phyloP scores from a whole-genome alignment of 2,888 invertebrate genomes.

The Lomographa bimaculata region DNA sequence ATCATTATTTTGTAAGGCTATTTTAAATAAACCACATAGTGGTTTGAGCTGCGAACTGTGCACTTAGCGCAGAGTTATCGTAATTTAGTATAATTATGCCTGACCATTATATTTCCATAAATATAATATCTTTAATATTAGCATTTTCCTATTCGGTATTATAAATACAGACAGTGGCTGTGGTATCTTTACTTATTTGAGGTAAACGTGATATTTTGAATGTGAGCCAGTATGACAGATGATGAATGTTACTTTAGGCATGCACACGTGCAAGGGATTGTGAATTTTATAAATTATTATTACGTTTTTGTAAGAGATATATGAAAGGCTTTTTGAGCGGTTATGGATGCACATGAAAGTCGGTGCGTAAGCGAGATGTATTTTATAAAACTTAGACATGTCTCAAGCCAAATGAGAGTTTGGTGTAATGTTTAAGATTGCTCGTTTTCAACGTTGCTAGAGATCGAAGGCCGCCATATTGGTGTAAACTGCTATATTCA shows the following conservation, averaged over 20 bases:
- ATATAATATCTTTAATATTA: conserved; percentile 58
- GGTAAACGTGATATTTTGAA: conserved; percentile 66
- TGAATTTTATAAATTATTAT: conserved; percentile 81
- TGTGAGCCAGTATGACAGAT: conserved; percentile 59
- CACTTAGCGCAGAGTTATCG: conserved; percentile 68
- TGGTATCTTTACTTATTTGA: conserved; percentile 82
- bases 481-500: conserved; percentile 67
- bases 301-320: conserved; percentile 74
- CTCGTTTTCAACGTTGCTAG: conserved; percentile 58
- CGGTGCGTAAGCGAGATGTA: conserved; percentile 62
- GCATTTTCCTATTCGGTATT: conserved; percentile 84
- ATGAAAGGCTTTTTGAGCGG: conserved; percentile 60
- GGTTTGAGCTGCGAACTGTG: conserved; percentile 53
- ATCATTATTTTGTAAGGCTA: conserved; percentile 24
- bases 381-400: conserved; percentile 73
- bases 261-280: conserved; percentile 82
- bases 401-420: conserved; percentile 67
- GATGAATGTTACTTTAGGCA: conserved; percentile 81
- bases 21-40: conserved; percentile 20
- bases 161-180: conserved; percentile 84
- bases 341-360: conserved; percentile 46
- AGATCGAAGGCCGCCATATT: conserved; percentile 78
- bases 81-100: conserved; percentile 61
- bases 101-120: conserved; percentile 71
- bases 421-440: conserved; percentile 71